Percentiles rank a stretch among this genome's conserved stretches.
Conservation (phyloP, 2,797 vertebrate species). For the Acrocephalus scirpaceus region DNA sequence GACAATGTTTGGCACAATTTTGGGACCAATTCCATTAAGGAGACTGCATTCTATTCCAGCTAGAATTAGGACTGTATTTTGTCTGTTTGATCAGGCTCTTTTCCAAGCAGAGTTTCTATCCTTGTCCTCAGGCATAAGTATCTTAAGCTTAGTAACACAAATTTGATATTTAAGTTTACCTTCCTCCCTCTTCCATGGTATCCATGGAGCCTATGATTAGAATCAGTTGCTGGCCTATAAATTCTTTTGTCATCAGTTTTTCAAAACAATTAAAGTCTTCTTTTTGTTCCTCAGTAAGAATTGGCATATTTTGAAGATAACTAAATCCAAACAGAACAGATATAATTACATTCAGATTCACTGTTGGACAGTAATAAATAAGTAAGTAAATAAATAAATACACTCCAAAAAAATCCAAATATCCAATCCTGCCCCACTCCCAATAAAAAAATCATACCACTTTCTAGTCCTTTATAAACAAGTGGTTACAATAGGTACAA, state of each 20-base stretch:
- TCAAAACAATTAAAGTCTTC: conserved; percentile 88
- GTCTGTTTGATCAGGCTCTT: background rate
- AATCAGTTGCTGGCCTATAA: conserved; percentile 93
- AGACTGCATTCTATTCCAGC: background rate
- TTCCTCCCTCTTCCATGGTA: conserved; percentile 91
- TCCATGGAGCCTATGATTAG: conserved; percentile 89
- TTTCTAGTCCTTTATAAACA: background rate
- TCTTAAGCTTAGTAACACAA: background rate
- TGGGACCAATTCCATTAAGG: background rate
- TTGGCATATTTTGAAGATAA: conserved; percentile 85
- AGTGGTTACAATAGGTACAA: background rate
- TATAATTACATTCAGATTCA: conserved; percentile 2
- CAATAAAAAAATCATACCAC: background rate
- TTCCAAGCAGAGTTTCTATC: background rate
- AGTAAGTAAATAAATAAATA: background rate
- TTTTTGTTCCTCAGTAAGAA: conserved; percentile 85
- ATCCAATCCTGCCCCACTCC: too few species aligned
- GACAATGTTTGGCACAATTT: background rate
- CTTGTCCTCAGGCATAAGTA: background rate
- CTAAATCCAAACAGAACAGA: conserved; percentile 70
- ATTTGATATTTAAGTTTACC: conserved; percentile 74
- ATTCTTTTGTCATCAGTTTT: conserved; percentile 93
- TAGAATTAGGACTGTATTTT: background rate
- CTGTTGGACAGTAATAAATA: background rate
- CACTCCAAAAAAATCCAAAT: background rate